A percentile compares a stretch with the other conserved stretches of the same genome.
These are phyloP conservation scores for Trachelus tabidus DNA, from an alignment of 2,888 invertebrate species.

Conservation along the genomic window DNA sequence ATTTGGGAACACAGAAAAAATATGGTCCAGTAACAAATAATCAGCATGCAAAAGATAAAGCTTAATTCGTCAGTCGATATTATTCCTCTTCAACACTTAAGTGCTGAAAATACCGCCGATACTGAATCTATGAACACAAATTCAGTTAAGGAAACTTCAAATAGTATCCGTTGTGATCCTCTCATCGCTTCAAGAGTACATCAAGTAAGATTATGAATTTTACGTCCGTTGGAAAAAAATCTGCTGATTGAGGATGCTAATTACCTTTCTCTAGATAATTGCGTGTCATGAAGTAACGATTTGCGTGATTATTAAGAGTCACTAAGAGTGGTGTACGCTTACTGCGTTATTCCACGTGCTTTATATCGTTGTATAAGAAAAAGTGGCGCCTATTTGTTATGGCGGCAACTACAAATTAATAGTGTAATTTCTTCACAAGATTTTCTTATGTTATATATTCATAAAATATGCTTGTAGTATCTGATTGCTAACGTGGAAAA, in stretches of 20 bases:
- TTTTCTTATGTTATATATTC: neutral
- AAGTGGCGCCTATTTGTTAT: neutral
- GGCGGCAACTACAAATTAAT: neutral
- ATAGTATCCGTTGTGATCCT: neutral
- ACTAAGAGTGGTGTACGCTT: neutral
- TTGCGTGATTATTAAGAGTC: neutral
- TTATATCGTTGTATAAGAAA: neutral
- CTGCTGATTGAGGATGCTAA: neutral
- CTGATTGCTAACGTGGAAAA: constrained; percentile 84
- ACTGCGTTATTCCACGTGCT: neutral
- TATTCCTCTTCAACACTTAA: neutral
- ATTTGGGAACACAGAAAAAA: neutral
- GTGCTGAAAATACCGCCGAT: neutral
- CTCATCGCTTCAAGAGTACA: neutral
- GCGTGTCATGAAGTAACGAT: neutral
- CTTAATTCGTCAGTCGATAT: neutral
- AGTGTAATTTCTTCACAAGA: neutral
- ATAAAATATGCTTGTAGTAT: constrained; percentile 69
- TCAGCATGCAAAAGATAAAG: neutral
- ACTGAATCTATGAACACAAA: neutral
- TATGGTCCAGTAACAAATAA: neutral
- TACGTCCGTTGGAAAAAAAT: neutral
- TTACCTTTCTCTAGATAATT: neutral
- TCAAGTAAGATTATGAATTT: neutral
- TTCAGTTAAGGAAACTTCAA: neutral